Conservation (phyloP, 2,888 invertebrate genomes). For the Palloptera scutellata region DNA sequence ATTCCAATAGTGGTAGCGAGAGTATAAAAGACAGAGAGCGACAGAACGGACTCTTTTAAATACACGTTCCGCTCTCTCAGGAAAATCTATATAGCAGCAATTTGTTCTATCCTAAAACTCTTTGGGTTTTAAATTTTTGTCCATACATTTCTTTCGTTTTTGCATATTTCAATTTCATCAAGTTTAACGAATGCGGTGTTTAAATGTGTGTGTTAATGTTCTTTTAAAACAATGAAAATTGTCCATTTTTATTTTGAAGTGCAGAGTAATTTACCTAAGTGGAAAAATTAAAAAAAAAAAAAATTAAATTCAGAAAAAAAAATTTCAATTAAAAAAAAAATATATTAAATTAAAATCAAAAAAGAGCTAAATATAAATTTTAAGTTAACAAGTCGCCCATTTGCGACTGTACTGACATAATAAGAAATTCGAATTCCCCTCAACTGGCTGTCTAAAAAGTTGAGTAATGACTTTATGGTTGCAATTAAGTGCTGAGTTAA, state of each 20-base stretch:
- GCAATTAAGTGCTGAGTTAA: no score
- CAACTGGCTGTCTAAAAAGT: no score
- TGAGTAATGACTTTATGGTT: no score
- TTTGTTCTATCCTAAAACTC: background rate
- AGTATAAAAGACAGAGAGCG: no score
- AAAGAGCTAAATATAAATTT: no score
- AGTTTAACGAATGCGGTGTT: background rate
- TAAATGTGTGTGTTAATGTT: slow-evolving; percentile 9
- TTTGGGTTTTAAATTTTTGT: slow-evolving; percentile 31
- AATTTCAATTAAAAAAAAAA: slow-evolving; percentile 16
- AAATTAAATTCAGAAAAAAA: slow-evolving; percentile 11
- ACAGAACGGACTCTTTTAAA: no score
- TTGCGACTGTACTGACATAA: no score
- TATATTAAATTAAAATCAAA: slow-evolving; percentile 1
- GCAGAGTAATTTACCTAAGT: slow-evolving; percentile 59
- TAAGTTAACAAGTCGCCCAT: no score
- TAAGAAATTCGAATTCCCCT: no score
- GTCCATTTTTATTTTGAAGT: slow-evolving; percentile 22
- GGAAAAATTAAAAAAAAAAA: slow-evolving; percentile 30
- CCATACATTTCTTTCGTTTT: slow-evolving; percentile 19
- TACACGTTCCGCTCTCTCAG: no score
- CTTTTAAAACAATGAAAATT: slow-evolving; percentile 29
- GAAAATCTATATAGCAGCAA: no score
- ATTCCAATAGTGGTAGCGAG: no score
- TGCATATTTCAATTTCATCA: slow-evolving; percentile 16